Evolutionary conservation across 2,113 vertebrate species (phyloP).

Genomic region (Pseudopodoces humilis): DNA sequence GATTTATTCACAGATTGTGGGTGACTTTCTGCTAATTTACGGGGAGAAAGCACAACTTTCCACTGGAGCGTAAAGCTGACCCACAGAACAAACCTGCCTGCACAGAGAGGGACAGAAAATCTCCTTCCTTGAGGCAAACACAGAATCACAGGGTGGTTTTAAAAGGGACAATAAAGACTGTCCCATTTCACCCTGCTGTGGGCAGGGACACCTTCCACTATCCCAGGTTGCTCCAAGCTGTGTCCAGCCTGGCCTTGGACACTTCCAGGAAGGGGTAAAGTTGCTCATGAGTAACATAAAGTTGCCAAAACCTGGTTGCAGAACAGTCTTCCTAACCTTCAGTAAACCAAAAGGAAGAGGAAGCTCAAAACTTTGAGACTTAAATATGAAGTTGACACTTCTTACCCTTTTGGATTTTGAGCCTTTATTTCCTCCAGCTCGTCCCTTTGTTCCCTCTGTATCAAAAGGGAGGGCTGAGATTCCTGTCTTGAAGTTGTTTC

Average conservation of each 20-base stretch:
- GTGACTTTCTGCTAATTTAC: background rate
- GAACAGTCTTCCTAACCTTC: background rate
- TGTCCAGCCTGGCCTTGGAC: accelerated
- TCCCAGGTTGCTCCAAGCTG: background rate
- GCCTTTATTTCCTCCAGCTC: background rate
- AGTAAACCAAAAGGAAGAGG: background rate
- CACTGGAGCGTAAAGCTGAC: background rate
- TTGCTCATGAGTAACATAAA: background rate
- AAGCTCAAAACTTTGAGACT: background rate
- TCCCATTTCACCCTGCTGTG: background rate
- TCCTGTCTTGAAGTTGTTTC: background rate
- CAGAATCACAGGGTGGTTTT: background rate
- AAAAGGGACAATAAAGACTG: background rate
- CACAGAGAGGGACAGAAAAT: background rate
- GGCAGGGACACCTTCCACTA: background rate
- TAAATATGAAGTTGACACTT: background rate
- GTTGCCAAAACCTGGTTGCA: background rate
- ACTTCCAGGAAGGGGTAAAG: background rate
- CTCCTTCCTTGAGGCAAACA: background rate
- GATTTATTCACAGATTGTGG: background rate
- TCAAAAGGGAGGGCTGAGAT: background rate
- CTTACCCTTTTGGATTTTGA: background rate
- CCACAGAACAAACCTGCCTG: background rate
- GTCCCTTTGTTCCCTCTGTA: background rate
- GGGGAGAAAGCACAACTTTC: background rate